phyloP scores from a whole-genome alignment of 1,140 invertebrate genomes.

The Dreissena polymorpha region DNA sequence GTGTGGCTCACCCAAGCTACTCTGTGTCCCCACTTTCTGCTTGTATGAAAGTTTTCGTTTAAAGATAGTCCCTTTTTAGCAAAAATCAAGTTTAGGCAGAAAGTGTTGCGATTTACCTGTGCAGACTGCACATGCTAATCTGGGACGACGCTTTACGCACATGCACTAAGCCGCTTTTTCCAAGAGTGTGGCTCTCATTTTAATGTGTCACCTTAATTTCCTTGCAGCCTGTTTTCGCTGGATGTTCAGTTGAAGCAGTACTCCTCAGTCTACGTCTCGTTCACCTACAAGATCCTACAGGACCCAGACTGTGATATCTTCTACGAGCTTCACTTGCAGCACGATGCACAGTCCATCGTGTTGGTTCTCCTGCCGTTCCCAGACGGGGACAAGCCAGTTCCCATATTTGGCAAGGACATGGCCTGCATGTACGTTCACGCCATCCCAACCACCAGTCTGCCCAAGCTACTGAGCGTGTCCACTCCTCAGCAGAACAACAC shows the following conservation, averaged over 20 bases:
- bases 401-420: slow-evolving; percentile 34
- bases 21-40: too few species aligned
- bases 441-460: slow-evolving; percentile 4
- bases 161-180: too few species aligned
- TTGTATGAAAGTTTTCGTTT: too few species aligned
- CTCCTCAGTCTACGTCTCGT: slow-evolving; percentile 41
- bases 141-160: too few species aligned
- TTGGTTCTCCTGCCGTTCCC: slow-evolving; percentile 51
- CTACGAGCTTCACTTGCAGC: slow-evolving; percentile 43
- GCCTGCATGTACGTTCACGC: slow-evolving; percentile 47
- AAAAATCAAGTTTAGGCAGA: too few species aligned
- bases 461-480: slow-evolving; percentile 9
- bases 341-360: slow-evolving; percentile 53
- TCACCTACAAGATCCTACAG: slow-evolving; percentile 49
- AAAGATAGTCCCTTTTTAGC: too few species aligned
- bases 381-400: slow-evolving; percentile 51
- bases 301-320: slow-evolving; percentile 55
- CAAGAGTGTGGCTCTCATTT: too few species aligned
- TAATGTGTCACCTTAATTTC: too few species aligned
- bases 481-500: slow-evolving; percentile 35
- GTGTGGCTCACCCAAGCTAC: too few species aligned
- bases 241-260: slow-evolving; percentile 46
- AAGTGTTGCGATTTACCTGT: too few species aligned
- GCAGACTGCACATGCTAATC: too few species aligned
- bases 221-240: slow-evolving; percentile 35